Percentiles rank a stretch among this genome's conserved stretches.
These are phyloP conservation scores for Meleagris gallopavo DNA, from an alignment of 2,113 vertebrate genomes.

Conservation along the genomic window DNA sequence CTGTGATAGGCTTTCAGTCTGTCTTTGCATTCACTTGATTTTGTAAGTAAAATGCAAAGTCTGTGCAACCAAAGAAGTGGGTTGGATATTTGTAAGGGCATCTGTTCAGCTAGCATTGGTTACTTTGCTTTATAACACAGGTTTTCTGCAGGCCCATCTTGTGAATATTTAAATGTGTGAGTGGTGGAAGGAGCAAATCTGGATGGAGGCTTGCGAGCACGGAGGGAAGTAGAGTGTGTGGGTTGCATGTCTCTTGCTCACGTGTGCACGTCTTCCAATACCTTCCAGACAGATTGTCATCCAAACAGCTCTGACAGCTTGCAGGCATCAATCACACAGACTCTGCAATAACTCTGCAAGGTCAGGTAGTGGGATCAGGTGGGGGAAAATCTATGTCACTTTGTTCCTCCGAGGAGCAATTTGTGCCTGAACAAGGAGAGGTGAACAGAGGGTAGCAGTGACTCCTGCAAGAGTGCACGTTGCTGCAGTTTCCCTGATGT, in stretches of 20 bases:
- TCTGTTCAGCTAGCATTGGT: background rate
- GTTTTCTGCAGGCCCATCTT: background rate
- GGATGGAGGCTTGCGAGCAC: background rate
- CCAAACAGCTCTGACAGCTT: background rate
- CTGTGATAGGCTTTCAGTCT: background rate
- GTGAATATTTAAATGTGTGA: background rate
- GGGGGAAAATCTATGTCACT: background rate
- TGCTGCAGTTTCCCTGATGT: background rate
- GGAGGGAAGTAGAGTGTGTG: background rate
- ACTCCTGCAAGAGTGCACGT: background rate
- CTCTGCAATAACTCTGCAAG: background rate
- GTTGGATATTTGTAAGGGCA: background rate
- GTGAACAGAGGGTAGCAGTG: background rate
- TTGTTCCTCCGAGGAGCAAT: background rate
- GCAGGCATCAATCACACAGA: background rate
- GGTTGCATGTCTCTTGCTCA: background rate
- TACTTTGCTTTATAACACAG: background rate
- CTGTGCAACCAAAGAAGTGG: background rate
- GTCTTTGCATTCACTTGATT: background rate
- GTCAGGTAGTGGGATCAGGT: background rate
- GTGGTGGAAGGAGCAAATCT: background rate
- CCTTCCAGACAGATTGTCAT: slow-evolving; percentile 1
- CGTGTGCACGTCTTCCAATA: accelerated
- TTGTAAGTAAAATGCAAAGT: background rate
- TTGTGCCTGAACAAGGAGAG: background rate